These are phyloP conservation scores for Chloromyia formosa DNA, from an alignment of 2,888 invertebrate species.

Conservation along the genomic window DNA sequence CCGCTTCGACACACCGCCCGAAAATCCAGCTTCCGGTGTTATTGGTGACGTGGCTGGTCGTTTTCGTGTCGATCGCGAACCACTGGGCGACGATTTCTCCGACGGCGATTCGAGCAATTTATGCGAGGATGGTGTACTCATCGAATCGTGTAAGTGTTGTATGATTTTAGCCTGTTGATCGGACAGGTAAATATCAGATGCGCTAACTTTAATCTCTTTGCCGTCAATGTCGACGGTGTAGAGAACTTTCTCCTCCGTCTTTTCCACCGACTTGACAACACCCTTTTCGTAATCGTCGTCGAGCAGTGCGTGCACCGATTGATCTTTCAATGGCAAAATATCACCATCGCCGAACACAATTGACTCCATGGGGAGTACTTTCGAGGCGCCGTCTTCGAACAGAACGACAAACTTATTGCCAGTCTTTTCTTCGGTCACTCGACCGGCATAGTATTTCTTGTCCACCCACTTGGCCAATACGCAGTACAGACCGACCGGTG, in stretches of 20 bases:
- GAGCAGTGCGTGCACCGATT: slow-evolving; percentile 68
- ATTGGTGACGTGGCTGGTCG: slow-evolving; percentile 50
- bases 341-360: slow-evolving; percentile 68
- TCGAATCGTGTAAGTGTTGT: slow-evolving; percentile 57
- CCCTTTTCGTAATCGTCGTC: slow-evolving; percentile 68
- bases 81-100: slow-evolving; percentile 33
- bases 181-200: slow-evolving; percentile 67
- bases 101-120: slow-evolving; percentile 27
- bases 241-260: slow-evolving; percentile 59
- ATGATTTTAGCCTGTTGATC: slow-evolving; percentile 68
- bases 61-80: slow-evolving; percentile 51
- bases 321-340: slow-evolving; percentile 66
- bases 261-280: slow-evolving; percentile 64
- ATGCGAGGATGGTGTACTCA: slow-evolving; percentile 16
- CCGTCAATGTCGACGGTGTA: slow-evolving; percentile 56
- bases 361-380: slow-evolving; percentile 69
- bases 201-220: slow-evolving; percentile 66
- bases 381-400: slow-evolving; percentile 72
- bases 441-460: slow-evolving; percentile 73
- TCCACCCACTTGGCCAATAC: slow-evolving; percentile 76
- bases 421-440: slow-evolving; percentile 68
- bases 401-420: slow-evolving; percentile 70
- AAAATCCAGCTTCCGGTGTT: slow-evolving; percentile 54
- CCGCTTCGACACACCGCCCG: slow-evolving; percentile 51
- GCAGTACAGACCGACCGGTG: slow-evolving; percentile 53